Evolutionary conservation across 1,140 invertebrate species (phyloP).

Genomic region (Patella vulgata): DNA sequence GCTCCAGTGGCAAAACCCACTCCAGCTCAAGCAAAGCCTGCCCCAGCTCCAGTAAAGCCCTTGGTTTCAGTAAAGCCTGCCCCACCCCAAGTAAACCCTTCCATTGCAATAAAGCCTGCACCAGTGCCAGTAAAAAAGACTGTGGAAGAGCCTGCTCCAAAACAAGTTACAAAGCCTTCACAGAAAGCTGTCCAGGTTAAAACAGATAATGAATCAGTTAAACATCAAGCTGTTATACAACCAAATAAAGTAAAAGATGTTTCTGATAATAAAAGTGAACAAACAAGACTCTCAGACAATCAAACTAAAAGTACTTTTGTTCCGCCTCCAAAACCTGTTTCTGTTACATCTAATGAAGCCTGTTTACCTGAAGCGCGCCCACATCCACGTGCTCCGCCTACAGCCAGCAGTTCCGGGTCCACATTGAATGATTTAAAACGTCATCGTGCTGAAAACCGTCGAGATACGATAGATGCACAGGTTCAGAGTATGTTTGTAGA

Average conservation of each 20-base stretch:
- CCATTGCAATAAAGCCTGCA: no score
- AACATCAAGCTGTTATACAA: no score
- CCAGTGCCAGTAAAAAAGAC: background rate
- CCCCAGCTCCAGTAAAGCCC: background rate
- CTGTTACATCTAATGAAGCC: no score
- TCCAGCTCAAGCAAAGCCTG: background rate
- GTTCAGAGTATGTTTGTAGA: conserved; percentile 52
- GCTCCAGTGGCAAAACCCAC: background rate
- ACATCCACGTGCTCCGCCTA: background rate
- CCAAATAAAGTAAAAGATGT: no score
- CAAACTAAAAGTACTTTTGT: background rate
- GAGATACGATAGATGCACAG: conserved; percentile 33
- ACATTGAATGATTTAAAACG: conserved; percentile 43
- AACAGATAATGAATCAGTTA: no score
- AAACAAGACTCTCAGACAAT: background rate
- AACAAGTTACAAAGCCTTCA: no score
- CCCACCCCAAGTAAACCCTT: no score
- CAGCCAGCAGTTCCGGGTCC: conserved; percentile 22
- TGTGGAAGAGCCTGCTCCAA: no score
- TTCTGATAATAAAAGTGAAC: no score
- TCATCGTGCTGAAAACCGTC: conserved; percentile 30
- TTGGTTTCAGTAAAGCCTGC: conserved; percentile 16
- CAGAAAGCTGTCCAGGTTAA: no score
- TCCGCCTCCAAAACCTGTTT: background rate
- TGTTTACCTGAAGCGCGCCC: no score